These are phyloP conservation scores for Poeciliopsis gracilis DNA, from an alignment of 2,797 vertebrate species.

Conservation along the genomic window DNA sequence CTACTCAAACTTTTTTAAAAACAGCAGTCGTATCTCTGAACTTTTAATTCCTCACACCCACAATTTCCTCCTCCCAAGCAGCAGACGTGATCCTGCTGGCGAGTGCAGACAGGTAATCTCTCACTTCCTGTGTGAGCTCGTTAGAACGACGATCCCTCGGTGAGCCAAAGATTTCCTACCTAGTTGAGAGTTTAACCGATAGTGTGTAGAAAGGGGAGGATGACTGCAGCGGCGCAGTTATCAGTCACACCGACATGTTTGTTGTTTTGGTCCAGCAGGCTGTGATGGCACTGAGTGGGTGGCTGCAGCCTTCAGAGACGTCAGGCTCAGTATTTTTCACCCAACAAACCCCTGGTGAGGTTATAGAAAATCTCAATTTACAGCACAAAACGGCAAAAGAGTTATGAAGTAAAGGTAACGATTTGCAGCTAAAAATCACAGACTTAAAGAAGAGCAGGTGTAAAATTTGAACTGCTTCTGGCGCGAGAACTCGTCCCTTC, in stretches of 20 bases:
- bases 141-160: conserved; percentile 49
- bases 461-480: neutral
- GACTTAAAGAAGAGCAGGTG: neutral
- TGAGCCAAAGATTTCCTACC: conserved; percentile 40
- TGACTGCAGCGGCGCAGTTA: conserved; percentile 39
- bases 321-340: conserved; percentile 42
- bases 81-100: conserved; percentile 31
- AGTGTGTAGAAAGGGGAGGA: conserved; percentile 33
- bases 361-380: conserved; percentile 35
- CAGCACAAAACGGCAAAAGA: conserved; percentile 12
- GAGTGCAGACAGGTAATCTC: conserved; percentile 34
- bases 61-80: conserved; percentile 44
- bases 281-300: conserved; percentile 39
- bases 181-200: conserved; percentile 42
- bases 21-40: conserved; percentile 35
- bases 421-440: conserved; percentile 6
- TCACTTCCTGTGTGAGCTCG: conserved; percentile 45
- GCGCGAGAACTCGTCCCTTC: neutral
- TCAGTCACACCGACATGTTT: conserved; percentile 48
- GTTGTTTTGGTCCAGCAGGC: conserved; percentile 47
- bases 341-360: conserved; percentile 40
- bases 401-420: conserved; percentile 25
- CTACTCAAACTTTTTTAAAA: neutral
- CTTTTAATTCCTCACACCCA: conserved; percentile 46
- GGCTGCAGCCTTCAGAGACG: neutral